Evolutionary conservation across 1,140 invertebrate species (phyloP).

Genomic region (Trichonephila inaurata): DNA sequence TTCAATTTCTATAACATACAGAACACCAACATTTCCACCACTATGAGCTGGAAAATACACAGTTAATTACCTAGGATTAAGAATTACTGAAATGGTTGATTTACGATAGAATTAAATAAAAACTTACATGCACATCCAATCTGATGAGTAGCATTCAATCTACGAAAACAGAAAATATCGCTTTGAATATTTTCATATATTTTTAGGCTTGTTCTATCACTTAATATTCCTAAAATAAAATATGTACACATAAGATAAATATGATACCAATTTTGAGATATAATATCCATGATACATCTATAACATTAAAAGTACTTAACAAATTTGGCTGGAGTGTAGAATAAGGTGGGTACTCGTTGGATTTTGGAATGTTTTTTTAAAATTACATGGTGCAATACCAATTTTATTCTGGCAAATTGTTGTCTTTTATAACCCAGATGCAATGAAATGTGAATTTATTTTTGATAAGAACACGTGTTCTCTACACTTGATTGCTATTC

Average conservation of each 20-base stretch:
- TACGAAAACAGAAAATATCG: constrained; percentile 89
- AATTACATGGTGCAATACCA: too few relatives aligned
- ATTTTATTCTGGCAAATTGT: too few relatives aligned
- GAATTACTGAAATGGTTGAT: background rate
- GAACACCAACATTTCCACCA: constrained; percentile 90
- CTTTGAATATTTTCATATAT: constrained; percentile 90
- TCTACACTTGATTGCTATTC: too few relatives aligned
- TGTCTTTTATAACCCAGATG: too few relatives aligned
- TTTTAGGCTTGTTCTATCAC: constrained; percentile 87
- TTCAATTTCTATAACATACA: constrained; percentile 86
- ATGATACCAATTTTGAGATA: background rate
- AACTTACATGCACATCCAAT: constrained; percentile 93
- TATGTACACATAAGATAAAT: background rate
- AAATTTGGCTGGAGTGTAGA: too few relatives aligned
- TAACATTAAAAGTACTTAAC: background rate
- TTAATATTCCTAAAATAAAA: background rate
- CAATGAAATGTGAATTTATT: too few relatives aligned
- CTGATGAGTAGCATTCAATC: constrained; percentile 95
- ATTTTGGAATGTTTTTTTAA: too few relatives aligned
- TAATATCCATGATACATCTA: background rate
- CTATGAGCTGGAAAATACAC: constrained; percentile 82
- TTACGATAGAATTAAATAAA: background rate
- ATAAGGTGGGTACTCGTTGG: too few relatives aligned
- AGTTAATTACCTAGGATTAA: background rate
- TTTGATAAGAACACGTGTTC: too few relatives aligned